phyloP scores from a whole-genome alignment of 2,797 vertebrate genomes.

The Helostoma temminkii region DNA sequence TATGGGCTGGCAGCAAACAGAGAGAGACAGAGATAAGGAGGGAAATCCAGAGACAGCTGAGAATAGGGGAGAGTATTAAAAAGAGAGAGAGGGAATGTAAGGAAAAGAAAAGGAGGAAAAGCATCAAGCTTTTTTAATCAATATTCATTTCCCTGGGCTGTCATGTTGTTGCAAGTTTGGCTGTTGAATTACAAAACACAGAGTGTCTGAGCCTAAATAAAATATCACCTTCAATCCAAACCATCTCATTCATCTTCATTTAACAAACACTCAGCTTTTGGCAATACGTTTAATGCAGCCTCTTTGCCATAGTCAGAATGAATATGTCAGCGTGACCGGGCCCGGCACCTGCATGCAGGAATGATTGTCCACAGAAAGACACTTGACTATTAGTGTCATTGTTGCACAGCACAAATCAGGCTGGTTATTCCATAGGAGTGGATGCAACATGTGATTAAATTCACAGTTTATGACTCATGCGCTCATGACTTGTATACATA shows the following conservation, averaged over 20 bases:
- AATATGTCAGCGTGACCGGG: conserved; percentile 71
- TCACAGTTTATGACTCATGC: conserved; percentile 48
- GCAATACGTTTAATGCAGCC: conserved; percentile 74
- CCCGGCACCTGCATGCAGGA: conserved; percentile 58
- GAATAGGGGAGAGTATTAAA: conserved; percentile 51
- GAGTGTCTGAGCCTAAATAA: conserved; percentile 86
- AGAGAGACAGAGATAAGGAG: conserved; percentile 33
- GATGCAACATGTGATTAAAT: conserved; percentile 46
- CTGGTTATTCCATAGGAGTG: conserved; percentile 8
- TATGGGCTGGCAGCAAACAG: conserved; percentile 58
- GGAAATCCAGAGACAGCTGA: conserved; percentile 20
- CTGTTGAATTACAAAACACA: conserved; percentile 84
- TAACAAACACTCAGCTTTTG: conserved; percentile 77
- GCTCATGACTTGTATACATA: conserved; percentile 1
- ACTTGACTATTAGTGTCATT: conserved; percentile 34
- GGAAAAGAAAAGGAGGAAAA: conserved; percentile 13
- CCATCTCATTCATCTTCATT: conserved; percentile 85
- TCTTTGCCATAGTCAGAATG: conserved; percentile 58
- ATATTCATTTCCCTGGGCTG: conserved; percentile 87
- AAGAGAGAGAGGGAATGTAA: conserved; percentile 38
- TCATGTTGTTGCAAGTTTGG: conserved; percentile 81
- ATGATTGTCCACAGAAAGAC: conserved; percentile 41
- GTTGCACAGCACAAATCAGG: conserved; percentile 35
- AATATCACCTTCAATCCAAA: conserved; percentile 86
- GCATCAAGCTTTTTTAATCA: conserved; percentile 84